Evolutionary conservation across 1,140 invertebrate species (phyloP).

Genomic region (Leptinotarsa undecemlineata): DNA sequence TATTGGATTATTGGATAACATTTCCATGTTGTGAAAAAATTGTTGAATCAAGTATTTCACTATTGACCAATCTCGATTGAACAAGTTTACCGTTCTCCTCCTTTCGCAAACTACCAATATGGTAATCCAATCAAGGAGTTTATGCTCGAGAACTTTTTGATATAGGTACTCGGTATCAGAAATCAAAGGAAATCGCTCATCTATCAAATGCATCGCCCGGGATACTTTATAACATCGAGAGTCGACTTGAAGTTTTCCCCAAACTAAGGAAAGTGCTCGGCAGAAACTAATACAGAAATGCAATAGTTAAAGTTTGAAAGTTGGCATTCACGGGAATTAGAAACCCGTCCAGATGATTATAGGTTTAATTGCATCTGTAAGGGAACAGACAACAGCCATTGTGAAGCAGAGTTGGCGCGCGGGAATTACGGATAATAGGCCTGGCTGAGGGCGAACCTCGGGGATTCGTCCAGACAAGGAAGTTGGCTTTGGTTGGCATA

Average conservation of each 20-base stretch:
- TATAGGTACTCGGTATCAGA: background rate
- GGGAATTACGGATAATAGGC: slow-evolving; percentile 47
- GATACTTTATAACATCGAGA: slow-evolving; percentile 1
- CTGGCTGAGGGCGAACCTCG: slow-evolving; percentile 30
- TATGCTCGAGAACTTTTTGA: too few species aligned
- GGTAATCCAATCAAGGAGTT: too few species aligned
- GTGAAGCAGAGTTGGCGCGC: slow-evolving; percentile 40
- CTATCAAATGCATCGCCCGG: background rate
- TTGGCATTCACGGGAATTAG: slow-evolving; percentile 28
- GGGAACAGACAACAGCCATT: slow-evolving; percentile 41
- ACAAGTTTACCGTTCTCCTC: too few species aligned
- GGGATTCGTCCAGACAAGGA: slow-evolving; percentile 39
- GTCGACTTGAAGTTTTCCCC: background rate
- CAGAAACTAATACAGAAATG: slow-evolving; percentile 28
- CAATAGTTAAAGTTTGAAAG: slow-evolving; percentile 32
- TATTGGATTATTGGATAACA: too few species aligned
- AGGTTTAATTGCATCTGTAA: slow-evolving; percentile 42
- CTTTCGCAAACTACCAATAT: too few species aligned
- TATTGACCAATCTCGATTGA: too few species aligned
- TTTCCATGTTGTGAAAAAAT: too few species aligned
- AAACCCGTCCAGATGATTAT: slow-evolving; percentile 38
- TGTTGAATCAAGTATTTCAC: too few species aligned
- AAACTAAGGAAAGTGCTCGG: slow-evolving; percentile 13
- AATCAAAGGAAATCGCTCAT: slow-evolving; percentile 2
- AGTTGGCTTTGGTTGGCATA: slow-evolving; percentile 34